Evolutionary conservation across 2,888 invertebrate genomes (phyloP).

Genomic region (Schizotus pectinicornis): DNA sequence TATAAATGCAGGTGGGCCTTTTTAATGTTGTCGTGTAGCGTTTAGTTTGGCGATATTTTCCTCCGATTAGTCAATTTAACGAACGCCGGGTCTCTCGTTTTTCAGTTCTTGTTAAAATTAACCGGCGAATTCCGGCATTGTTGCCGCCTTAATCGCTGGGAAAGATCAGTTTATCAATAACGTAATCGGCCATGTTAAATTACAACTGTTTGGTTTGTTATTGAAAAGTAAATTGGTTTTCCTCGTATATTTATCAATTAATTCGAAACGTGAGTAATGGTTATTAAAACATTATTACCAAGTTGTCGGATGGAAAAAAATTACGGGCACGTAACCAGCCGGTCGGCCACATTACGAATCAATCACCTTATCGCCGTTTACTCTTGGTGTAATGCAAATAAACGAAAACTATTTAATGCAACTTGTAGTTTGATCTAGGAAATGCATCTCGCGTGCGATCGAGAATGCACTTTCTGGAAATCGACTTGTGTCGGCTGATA

Average conservation of each 20-base stretch:
- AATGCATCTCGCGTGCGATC: slow-evolving; percentile 16
- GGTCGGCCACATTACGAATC: slow-evolving; percentile 17
- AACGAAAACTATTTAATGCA: slow-evolving; percentile 8
- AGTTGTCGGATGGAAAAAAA: slow-evolving; percentile 13
- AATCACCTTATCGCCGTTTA: slow-evolving; percentile 23
- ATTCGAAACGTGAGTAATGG: slow-evolving; percentile 28
- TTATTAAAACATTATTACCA: slow-evolving; percentile 21
- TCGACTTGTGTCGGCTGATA: background rate
- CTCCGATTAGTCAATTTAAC: slow-evolving; percentile 13
- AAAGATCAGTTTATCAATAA: background rate
- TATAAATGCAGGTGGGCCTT: slow-evolving; percentile 20
- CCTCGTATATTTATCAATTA: slow-evolving; percentile 23
- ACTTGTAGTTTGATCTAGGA: slow-evolving; percentile 6
- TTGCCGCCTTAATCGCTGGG: slow-evolving; percentile 2
- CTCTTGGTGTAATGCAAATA: slow-evolving; percentile 22
- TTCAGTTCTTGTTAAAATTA: background rate
- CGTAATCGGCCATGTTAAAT: too few relatives aligned
- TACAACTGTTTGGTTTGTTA: slow-evolving; percentile 4
- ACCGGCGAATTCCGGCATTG: too few relatives aligned
- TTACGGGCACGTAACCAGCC: slow-evolving; percentile 15
- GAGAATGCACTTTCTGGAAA: slow-evolving; percentile 6
- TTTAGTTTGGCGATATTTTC: slow-evolving; percentile 21
- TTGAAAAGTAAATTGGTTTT: slow-evolving; percentile 18
- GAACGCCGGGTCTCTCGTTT: slow-evolving; percentile 3
- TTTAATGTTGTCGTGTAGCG: slow-evolving; percentile 25